Evolutionary conservation across 2,797 vertebrate species (phyloP).

Genomic region (Dromococcyx pavoninus): DNA sequence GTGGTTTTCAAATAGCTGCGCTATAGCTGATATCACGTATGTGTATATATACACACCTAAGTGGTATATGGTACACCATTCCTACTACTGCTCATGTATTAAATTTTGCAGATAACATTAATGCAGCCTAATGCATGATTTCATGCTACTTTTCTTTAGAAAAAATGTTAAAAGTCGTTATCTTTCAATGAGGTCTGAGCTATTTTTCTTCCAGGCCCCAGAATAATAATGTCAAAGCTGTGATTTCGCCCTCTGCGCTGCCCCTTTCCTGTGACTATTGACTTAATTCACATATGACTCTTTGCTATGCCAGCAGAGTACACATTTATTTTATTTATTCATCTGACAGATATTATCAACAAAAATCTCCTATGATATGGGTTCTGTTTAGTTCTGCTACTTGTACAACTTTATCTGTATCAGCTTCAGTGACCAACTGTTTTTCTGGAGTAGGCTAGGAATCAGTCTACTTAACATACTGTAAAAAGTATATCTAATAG

Average conservation of each 20-base stretch:
- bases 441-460: not conserved
- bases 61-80: not conserved
- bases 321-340: not conserved
- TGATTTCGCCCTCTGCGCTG: not conserved
- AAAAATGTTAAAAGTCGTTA: not conserved
- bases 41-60: rapidly evolving
- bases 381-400: not conserved
- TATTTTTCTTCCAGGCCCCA: not conserved
- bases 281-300: no score
- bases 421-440: not conserved
- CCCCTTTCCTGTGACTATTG: not conserved
- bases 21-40: not conserved
- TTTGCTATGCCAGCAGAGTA: not conserved
- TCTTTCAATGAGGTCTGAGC: not conserved
- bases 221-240: not conserved
- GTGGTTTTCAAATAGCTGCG: not conserved
- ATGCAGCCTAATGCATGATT: not conserved
- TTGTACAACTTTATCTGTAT: not conserved
- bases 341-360: not conserved
- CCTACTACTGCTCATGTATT: not conserved
- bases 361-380: not conserved
- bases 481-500: not conserved
- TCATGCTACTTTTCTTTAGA: not conserved
- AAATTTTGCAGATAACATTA: not conserved
- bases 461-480: not conserved